These are phyloP conservation scores for Tragulus kanchil DNA, from an alignment of 2,113 vertebrate species.

Conservation along the genomic window DNA sequence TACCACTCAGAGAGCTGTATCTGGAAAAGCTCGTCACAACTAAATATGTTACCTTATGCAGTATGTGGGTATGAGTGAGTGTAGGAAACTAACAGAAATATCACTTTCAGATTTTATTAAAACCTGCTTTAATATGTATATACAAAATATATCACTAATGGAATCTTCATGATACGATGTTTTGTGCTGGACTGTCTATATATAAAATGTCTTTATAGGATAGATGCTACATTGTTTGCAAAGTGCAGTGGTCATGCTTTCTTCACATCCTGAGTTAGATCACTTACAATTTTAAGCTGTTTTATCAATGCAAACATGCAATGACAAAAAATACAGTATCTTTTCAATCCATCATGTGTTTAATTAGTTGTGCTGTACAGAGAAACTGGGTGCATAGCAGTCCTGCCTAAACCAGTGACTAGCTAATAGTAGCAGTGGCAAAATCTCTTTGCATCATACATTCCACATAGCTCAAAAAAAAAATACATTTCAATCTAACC, in stretches of 20 bases:
- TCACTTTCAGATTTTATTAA: neutral
- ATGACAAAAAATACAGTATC: neutral
- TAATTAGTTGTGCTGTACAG: neutral
- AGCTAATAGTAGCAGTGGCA: neutral
- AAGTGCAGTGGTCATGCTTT: neutral
- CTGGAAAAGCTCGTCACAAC: neutral
- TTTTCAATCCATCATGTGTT: neutral
- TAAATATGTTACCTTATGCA: neutral
- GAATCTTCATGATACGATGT: neutral
- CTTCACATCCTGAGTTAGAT: neutral
- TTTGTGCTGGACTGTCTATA: neutral
- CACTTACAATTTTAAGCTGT: neutral
- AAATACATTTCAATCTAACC: no score
- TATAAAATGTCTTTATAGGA: neutral
- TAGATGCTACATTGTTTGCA: neutral
- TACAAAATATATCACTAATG: neutral
- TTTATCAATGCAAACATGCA: neutral
- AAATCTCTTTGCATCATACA: neutral
- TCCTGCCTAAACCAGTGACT: neutral
- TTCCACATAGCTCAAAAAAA: neutral
- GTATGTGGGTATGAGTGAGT: neutral
- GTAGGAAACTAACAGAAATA: neutral
- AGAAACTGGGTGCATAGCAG: neutral
- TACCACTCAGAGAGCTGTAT: neutral
- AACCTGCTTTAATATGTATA: neutral